Conservation (phyloP, 2,113 vertebrate genomes). For the Ondatra zibethicus region DNA sequence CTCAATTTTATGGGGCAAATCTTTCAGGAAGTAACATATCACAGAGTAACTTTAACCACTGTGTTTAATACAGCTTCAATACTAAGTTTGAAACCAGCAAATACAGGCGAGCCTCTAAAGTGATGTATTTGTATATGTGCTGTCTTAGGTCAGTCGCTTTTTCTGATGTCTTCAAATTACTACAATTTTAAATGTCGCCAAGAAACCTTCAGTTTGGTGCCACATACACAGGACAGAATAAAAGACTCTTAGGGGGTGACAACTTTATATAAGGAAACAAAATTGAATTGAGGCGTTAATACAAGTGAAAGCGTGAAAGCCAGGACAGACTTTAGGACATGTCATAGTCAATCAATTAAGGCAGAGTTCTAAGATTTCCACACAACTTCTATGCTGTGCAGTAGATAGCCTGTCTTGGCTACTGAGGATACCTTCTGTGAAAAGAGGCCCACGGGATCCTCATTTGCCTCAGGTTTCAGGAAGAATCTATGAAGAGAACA, state of each 20-base stretch:
- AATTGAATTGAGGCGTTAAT: background rate
- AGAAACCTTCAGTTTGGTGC: background rate
- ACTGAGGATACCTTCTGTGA: background rate
- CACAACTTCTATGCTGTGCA: background rate
- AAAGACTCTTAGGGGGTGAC: background rate
- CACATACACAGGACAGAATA: background rate
- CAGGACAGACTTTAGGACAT: background rate
- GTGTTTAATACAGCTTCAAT: background rate
- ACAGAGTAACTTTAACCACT: constrained; percentile 24
- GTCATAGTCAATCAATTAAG: background rate
- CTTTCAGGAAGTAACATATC: constrained; percentile 33
- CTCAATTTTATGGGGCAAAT: constrained; percentile 40
- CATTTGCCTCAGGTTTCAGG: background rate
- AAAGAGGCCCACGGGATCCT: background rate
- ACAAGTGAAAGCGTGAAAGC: background rate
- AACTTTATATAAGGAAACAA: background rate
- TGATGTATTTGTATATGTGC: background rate
- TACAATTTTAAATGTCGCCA: background rate
- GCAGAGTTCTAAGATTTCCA: background rate
- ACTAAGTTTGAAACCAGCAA: constrained; percentile 24
- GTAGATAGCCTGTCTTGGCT: background rate
- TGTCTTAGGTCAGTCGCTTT: background rate
- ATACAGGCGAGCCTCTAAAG: background rate
- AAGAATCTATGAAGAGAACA: background rate
- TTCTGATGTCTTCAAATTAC: background rate